These are phyloP conservation scores for Paramormyrops hopkinsi DNA, from an alignment of 2,797 vertebrate genomes.

Conservation along the genomic window DNA sequence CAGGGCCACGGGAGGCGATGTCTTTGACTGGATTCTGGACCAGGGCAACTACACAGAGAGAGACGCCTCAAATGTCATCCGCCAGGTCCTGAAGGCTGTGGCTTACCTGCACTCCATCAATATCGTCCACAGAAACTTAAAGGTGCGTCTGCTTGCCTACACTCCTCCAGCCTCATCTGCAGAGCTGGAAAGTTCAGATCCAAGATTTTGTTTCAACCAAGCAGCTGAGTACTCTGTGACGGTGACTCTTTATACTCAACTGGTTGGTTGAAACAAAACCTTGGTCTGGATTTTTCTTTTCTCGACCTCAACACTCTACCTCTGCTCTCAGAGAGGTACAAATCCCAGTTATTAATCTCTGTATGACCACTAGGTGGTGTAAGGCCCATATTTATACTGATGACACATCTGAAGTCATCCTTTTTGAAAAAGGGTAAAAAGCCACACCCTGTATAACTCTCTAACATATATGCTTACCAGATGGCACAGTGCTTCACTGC, in stretches of 20 bases:
- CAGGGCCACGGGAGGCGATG: slow-evolving; percentile 79
- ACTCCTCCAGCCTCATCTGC: neutral
- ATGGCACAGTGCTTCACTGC: neutral
- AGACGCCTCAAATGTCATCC: slow-evolving; percentile 76
- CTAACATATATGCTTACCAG: neutral
- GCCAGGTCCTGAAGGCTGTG: slow-evolving; percentile 75
- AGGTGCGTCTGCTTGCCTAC: slow-evolving; percentile 51
- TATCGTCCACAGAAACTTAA: slow-evolving; percentile 79
- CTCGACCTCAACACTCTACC: neutral
- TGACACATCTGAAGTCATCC: neutral
- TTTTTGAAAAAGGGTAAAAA: neutral
- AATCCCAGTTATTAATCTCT: neutral
- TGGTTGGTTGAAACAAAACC: neutral
- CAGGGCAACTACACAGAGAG: slow-evolving; percentile 80
- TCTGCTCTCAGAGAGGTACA: neutral
- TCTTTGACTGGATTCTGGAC: slow-evolving; percentile 82
- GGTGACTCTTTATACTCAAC: neutral
- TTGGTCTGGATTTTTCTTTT: neutral
- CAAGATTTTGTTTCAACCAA: neutral
- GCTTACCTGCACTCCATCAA: slow-evolving; percentile 77
- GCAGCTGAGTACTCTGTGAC: neutral
- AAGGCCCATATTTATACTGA: neutral
- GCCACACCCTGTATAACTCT: neutral
- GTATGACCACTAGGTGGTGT: neutral
- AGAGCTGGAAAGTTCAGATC: neutral